Base-by-base conservation (phyloP, 2,888 invertebrate genomes). In the Chydorus sphaericus region DNA sequence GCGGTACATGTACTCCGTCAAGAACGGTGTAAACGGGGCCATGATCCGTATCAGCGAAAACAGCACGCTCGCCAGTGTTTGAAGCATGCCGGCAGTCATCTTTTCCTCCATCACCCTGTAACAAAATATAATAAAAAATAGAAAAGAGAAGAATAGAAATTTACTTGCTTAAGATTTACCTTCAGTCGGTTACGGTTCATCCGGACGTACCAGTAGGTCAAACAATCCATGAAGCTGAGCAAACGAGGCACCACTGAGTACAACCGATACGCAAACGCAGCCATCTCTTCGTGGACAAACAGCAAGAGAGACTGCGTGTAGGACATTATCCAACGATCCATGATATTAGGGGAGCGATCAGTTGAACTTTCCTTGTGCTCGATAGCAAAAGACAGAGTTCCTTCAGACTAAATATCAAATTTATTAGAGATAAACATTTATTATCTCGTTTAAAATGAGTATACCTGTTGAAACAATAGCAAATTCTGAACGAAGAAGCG, bases 191-290 rank as follows among this genome's bases (percentile, higher is more conserved):
- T 86, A 57, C 98, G 79, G 70, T 98, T 98, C 82, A 98, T 86
- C 60, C 97, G 77, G 30, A 98, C 93, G 69, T 97, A 98, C 94
- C 96, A 96, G 70, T 99, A 98, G 29, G 97, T 98, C 4, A 98
- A 77, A 67, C 96, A 89, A 67, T 97, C 96, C 62, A 98, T 90
- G 70, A 92, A 98, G 68, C 93, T 92, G 0, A 96, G 85, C 39
- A 99, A 73, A 55, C 84, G 76, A 0, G 96, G 94, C 10, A 96
- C 85, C 10, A 98, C 98, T 1, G 94, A 96, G 68, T 96, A 98
- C 55, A 98, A 73, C 56, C 87, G 81, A 69, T 97, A 98, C 1
- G n/a, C n/a, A n/a, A n/a, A n/a, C n/a, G 85, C 84, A 64, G 80
- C 80, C 98, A 98, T 98, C 74, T 98, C 97, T 62, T 80, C 77